Percentiles rank a stretch among this genome's conserved stretches.
These are phyloP conservation scores for Mactromeris polynyma DNA, from an alignment of 2,888 invertebrate genomes.

Conservation along the genomic window DNA sequence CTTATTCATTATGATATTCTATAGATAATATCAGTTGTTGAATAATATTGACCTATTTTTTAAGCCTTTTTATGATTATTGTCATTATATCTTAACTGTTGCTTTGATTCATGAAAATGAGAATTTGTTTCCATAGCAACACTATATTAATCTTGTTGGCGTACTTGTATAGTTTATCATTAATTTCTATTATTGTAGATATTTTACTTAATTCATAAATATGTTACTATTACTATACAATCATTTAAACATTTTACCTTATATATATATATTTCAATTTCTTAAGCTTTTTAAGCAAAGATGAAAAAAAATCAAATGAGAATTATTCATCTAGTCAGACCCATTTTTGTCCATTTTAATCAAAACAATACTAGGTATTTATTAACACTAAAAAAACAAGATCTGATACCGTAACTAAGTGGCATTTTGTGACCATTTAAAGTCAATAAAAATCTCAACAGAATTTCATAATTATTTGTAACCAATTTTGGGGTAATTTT, in stretches of 20 bases:
- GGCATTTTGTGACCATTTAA: too few relatives aligned
- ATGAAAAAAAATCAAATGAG: constrained; percentile 63
- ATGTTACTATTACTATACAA: constrained; percentile 28
- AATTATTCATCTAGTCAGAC: constrained; percentile 62
- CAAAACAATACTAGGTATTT: constrained; percentile 1
- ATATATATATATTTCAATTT: constrained; percentile 23
- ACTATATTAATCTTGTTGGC: constrained; percentile 30
- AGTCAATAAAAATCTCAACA: too few relatives aligned
- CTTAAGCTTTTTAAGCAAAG: constrained; percentile 25
- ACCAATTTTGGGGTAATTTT: not conserved
- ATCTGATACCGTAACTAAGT: not conserved
- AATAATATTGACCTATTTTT: constrained; percentile 18
- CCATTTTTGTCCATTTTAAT: constrained; percentile 25
- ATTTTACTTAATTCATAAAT: constrained; percentile 22
- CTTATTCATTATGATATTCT: not conserved
- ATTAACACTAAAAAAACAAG: not conserved
- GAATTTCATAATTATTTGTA: too few relatives aligned
- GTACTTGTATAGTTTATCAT: constrained; percentile 39
- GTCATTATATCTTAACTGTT: not conserved
- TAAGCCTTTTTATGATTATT: constrained; percentile 8
- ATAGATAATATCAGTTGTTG: constrained; percentile 3
- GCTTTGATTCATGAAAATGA: not conserved
- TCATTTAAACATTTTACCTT: constrained; percentile 18
- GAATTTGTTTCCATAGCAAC: not conserved
- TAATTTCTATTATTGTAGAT: constrained; percentile 35